These are phyloP conservation scores for Perca fluviatilis DNA, from an alignment of 2,113 vertebrate genomes.

Conservation along the genomic window DNA sequence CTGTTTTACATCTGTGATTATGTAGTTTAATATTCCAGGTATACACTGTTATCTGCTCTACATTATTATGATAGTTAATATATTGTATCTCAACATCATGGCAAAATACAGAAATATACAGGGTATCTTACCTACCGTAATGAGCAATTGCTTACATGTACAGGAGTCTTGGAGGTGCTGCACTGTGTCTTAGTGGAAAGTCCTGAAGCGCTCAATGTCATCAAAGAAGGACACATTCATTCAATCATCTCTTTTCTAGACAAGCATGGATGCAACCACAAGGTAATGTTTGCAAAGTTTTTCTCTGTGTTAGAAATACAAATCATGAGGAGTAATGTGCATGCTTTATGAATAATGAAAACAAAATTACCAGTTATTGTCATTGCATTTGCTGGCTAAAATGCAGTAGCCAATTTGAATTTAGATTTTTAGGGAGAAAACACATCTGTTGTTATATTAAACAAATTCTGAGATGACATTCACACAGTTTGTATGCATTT, in stretches of 20 bases:
- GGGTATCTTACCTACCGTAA: neutral
- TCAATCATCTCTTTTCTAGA: constrained; percentile 95
- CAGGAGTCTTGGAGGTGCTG: constrained; percentile 95
- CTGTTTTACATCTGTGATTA: neutral
- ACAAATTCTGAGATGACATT: neutral
- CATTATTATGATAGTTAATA: neutral
- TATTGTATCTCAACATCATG: neutral
- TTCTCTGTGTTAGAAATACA: constrained; percentile 1
- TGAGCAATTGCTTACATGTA: neutral
- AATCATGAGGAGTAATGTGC: neutral
- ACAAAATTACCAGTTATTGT: neutral
- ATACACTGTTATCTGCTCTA: neutral
- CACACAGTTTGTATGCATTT: neutral
- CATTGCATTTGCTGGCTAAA: neutral
- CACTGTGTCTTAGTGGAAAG: constrained; percentile 95
- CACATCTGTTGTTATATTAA: neutral
- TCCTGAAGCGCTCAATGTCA: constrained; percentile 93
- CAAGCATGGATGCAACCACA: constrained; percentile 93
- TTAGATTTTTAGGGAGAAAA: neutral
- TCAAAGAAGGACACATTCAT: constrained; percentile 95
- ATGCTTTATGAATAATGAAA: neutral
- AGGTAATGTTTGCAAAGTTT: constrained; percentile 79
- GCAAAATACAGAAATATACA: neutral
- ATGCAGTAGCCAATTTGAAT: neutral
- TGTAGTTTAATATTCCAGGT: neutral